Percentiles rank a stretch among this genome's conserved stretches.
phyloP scores from a whole-genome alignment of 2,113 vertebrate species.

The Manacus vitellinus region DNA sequence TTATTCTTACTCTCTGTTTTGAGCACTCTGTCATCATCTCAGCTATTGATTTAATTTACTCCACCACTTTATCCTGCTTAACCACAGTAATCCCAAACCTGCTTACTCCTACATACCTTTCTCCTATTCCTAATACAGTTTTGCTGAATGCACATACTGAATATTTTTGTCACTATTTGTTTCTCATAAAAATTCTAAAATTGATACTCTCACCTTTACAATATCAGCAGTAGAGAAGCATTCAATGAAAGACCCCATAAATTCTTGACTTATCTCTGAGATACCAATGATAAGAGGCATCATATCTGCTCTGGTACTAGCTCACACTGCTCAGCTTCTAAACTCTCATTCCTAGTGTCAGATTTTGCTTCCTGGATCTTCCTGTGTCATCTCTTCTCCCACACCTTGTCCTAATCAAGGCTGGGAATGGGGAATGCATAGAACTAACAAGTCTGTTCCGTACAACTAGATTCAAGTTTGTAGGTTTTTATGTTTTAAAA shows the following conservation, averaged over 20 bases:
- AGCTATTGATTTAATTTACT: constrained; percentile 49
- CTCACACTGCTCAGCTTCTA: background rate
- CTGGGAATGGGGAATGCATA: background rate
- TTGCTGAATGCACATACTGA: background rate
- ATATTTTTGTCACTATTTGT: background rate
- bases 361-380: background rate
- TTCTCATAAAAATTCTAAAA: background rate
- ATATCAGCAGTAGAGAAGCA: background rate
- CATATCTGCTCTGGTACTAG: background rate
- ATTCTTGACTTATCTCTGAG: background rate
- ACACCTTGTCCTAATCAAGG: background rate
- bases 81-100: constrained; percentile 20
- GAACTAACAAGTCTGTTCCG: background rate
- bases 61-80: constrained; percentile 41
- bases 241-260: background rate
- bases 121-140: background rate
- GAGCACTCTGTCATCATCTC: background rate
- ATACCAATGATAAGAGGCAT: background rate
- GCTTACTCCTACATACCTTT: background rate
- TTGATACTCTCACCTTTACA: background rate
- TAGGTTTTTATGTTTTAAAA: background rate
- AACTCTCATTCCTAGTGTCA: background rate
- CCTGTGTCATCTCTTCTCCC: background rate
- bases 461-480: background rate
- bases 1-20: background rate